Evolutionary conservation across 2,113 vertebrate species (phyloP).

Genomic region (Mus musculus): DNA sequence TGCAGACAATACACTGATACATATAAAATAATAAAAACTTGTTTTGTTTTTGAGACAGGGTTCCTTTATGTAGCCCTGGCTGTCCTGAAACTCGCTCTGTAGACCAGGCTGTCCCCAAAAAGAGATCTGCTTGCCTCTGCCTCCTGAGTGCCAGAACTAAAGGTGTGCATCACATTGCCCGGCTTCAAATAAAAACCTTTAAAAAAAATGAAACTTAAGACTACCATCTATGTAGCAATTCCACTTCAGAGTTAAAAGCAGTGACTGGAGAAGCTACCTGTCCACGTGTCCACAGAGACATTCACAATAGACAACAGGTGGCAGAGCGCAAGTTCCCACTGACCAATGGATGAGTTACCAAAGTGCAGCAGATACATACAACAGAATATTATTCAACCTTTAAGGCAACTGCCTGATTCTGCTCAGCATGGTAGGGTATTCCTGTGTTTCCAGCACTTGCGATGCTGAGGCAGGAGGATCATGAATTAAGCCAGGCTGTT

Average conservation of each 20-base stretch:
- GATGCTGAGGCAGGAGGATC: neutral
- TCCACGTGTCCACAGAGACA: neutral
- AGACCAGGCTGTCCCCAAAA: too few relatives aligned
- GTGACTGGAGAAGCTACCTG: neutral
- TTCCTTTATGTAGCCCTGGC: neutral
- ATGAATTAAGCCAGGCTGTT: neutral
- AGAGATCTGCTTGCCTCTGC: neutral
- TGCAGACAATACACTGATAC: neutral
- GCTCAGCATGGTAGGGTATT: neutral
- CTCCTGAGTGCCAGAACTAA: neutral
- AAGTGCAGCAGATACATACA: neutral
- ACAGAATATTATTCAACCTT: neutral
- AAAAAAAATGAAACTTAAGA: neutral
- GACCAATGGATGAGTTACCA: neutral
- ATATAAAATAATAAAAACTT: neutral
- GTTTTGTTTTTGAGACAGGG: neutral
- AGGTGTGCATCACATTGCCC: neutral
- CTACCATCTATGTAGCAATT: neutral
- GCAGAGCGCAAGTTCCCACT: neutral
- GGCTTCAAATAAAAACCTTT: neutral
- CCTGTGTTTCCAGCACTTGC: neutral
- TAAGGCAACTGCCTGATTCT: neutral
- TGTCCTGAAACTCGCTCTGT: neutral
- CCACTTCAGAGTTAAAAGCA: neutral
- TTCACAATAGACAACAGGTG: neutral